phyloP scores from a whole-genome alignment of 23 tunicate species.

The Styela clava region DNA sequence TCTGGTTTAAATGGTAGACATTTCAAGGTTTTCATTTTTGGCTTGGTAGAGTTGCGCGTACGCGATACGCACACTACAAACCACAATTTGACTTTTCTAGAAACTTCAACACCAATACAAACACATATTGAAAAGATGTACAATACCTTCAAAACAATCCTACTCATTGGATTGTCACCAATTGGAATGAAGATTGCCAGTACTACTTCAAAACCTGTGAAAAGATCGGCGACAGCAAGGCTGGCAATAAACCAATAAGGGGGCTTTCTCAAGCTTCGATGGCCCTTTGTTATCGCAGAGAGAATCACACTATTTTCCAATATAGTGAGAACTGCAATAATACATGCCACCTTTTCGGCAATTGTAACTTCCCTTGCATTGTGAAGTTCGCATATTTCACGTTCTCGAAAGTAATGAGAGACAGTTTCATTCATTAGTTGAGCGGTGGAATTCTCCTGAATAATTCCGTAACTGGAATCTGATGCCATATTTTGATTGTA shows the following conservation, averaged over 20 bases:
- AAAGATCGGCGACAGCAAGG: slow-evolving; percentile 78
- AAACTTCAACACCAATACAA: too few species aligned
- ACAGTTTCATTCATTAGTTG: neutral
- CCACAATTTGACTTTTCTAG: too few species aligned
- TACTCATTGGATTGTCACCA: slow-evolving; percentile 58
- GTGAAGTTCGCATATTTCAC: slow-evolving; percentile 19
- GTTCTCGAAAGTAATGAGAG: neutral
- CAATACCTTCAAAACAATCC: slow-evolving; percentile 85
- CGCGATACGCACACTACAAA: too few species aligned
- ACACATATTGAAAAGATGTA: neutral
- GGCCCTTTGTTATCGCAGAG: slow-evolving; percentile 67
- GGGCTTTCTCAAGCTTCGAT: slow-evolving; percentile 70
- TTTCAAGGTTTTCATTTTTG: too few species aligned
- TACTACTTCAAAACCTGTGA: slow-evolving; percentile 79
- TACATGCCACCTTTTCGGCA: slow-evolving; percentile 73
- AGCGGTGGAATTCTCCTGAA: neutral
- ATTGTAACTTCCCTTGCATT: slow-evolving; percentile 45
- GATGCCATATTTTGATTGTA: neutral
- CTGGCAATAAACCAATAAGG: slow-evolving; percentile 94
- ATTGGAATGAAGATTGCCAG: slow-evolving; percentile 80
- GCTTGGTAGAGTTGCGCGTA: too few species aligned
- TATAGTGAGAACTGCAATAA: slow-evolving; percentile 69
- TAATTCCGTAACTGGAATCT: neutral
- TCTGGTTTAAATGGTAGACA: too few species aligned
- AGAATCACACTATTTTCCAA: slow-evolving; percentile 57